phyloP scores from a whole-genome alignment of 2,888 invertebrate species.

The Andrena bicolor region DNA sequence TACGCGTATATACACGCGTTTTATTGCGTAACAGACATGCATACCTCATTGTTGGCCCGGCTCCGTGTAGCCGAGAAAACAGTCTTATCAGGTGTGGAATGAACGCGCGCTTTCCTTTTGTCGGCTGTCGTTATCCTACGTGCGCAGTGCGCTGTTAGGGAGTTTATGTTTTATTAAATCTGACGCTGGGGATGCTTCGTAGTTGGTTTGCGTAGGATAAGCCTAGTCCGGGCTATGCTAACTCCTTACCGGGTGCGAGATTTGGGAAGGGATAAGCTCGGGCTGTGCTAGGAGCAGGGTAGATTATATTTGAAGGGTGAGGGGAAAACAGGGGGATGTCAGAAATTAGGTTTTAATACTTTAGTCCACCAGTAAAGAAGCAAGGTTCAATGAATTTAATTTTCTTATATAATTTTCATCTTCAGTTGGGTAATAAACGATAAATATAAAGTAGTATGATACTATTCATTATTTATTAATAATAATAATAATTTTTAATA shows the following conservation, averaged over 20 bases:
- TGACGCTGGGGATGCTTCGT: background rate
- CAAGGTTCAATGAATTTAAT: too few species aligned
- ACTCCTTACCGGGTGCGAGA: background rate
- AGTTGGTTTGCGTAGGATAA: background rate
- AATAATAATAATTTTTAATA: too few species aligned
- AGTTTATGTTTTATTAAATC: constrained; percentile 36
- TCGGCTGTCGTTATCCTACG: constrained; percentile 49
- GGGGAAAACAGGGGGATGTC: too few species aligned
- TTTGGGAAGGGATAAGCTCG: background rate
- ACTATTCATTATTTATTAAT: too few species aligned
- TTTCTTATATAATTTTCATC: too few species aligned
- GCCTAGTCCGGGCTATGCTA: background rate
- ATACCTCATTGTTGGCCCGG: constrained; percentile 49
- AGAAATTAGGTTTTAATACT: too few species aligned
- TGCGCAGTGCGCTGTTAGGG: background rate
- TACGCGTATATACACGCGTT: background rate
- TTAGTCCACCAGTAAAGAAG: too few species aligned
- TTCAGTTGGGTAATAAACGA: too few species aligned
- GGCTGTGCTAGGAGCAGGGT: too few species aligned
- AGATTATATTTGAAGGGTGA: too few species aligned
- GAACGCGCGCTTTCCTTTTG: constrained; percentile 51
- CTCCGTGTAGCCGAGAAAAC: constrained; percentile 46
- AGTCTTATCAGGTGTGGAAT: constrained; percentile 57
- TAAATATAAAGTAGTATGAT: too few species aligned
- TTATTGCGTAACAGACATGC: constrained; percentile 47